Conservation (phyloP, 2,113 vertebrate species). For the Numenius arquata region DNA sequence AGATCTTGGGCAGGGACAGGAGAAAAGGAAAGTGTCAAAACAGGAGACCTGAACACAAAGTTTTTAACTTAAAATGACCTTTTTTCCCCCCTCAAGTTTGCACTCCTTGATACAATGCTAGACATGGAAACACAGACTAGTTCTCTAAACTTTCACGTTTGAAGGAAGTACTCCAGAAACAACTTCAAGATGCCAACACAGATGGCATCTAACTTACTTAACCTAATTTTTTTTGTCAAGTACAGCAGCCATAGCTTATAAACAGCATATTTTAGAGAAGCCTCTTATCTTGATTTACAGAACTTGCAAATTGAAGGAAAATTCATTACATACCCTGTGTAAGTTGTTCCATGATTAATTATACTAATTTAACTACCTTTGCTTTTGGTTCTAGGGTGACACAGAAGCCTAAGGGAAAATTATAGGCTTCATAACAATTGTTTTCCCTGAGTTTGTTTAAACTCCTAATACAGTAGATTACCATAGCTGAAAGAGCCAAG, state of each 20-base stretch:
- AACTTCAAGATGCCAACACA: neutral
- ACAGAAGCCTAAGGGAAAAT: neutral
- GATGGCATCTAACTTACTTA: neutral
- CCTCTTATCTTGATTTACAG: neutral
- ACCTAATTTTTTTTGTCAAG: neutral
- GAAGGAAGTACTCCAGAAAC: neutral
- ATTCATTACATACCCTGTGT: neutral
- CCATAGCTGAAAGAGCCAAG: neutral
- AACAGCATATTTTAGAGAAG: neutral
- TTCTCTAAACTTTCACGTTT: neutral
- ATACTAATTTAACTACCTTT: slow-evolving; percentile 2
- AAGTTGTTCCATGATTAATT: neutral
- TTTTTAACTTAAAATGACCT: neutral
- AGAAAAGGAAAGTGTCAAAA: neutral
- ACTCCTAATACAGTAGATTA: neutral
- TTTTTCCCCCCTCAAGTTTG: neutral
- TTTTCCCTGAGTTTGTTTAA: neutral
- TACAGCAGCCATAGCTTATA: neutral
- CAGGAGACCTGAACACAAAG: neutral
- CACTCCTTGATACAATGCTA: neutral
- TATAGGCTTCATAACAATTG: neutral
- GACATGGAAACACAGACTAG: neutral
- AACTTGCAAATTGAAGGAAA: slow-evolving; percentile 4
- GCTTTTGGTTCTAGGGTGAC: neutral
- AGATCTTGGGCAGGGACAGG: neutral